Evolutionary conservation across 2,797 vertebrate genomes (phyloP).

Genomic region (Anguilla pacifica): DNA sequence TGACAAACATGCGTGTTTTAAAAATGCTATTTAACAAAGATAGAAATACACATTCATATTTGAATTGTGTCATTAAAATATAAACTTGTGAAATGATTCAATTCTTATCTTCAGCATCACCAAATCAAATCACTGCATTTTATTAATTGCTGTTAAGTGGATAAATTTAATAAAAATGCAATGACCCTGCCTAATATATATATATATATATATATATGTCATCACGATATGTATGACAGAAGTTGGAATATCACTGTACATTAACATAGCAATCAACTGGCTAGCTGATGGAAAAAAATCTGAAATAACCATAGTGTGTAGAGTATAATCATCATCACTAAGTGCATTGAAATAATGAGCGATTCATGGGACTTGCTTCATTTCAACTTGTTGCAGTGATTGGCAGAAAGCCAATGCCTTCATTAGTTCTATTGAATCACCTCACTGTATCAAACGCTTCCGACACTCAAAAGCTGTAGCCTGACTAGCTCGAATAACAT

Average conservation of each 20-base stretch:
- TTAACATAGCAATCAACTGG: neutral
- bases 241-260: neutral
- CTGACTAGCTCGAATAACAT: neutral
- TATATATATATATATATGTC: neutral
- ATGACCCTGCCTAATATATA: neutral
- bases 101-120: neutral
- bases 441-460: neutral
- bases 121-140: neutral
- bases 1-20: no score
- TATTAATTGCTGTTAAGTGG: neutral
- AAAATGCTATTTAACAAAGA: no score
- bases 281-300: neutral
- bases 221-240: neutral
- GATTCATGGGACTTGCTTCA: slow-evolving; percentile 3
- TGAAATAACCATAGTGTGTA: neutral
- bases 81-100: no score
- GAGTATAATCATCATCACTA: neutral
- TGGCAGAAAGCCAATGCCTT: slow-evolving; percentile 9
- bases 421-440: neutral
- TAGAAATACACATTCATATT: no score
- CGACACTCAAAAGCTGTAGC: neutral
- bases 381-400: neutral
- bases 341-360: neutral
- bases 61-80: no score
- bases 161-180: neutral